Evolutionary conservation across 2,113 vertebrate species (phyloP).

Genomic region (Callocephalon fimbriatum): DNA sequence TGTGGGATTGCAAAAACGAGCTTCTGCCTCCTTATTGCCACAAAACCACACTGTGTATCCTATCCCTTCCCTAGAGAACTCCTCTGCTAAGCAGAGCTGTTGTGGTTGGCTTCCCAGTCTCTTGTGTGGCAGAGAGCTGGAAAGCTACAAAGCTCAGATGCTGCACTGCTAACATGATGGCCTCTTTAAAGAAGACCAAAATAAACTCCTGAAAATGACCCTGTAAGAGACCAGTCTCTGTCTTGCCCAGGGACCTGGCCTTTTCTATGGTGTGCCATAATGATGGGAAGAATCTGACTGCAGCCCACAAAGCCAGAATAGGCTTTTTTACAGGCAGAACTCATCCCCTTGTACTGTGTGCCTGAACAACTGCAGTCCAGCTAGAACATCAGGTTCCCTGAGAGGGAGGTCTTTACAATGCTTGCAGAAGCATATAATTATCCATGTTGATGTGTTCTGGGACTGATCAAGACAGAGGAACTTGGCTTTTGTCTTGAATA

Average conservation of each 20-base stretch:
- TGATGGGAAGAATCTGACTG: conserved; percentile 17
- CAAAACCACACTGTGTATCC: conserved; percentile 41
- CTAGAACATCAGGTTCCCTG: neutral
- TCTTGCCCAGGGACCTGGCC: conserved; percentile 8
- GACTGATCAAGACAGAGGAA: neutral
- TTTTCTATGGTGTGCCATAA: neutral
- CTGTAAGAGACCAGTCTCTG: neutral
- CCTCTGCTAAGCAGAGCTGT: conserved; percentile 31
- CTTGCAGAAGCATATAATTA: neutral
- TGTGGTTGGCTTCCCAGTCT: conserved; percentile 48
- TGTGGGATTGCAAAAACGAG: conserved; percentile 22
- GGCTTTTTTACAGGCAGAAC: neutral
- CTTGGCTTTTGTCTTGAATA: neutral
- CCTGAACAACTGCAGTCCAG: neutral
- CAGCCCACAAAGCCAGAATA: neutral
- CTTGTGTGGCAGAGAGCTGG: conserved; percentile 29
- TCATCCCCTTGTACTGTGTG: neutral
- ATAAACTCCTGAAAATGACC: conserved; percentile 28
- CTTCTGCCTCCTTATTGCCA: conserved; percentile 57
- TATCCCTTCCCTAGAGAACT: conserved; percentile 43
- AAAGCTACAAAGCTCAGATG: conserved; percentile 21
- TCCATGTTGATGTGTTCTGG: neutral
- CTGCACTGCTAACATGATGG: neutral
- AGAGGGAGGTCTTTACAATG: neutral
- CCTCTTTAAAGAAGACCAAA: conserved; percentile 20